A percentile compares a stretch with the other conserved stretches of the same genome.
Evolutionary conservation across 1,140 invertebrate genomes (phyloP).

Genomic region (Habropoda laboriosa): DNA sequence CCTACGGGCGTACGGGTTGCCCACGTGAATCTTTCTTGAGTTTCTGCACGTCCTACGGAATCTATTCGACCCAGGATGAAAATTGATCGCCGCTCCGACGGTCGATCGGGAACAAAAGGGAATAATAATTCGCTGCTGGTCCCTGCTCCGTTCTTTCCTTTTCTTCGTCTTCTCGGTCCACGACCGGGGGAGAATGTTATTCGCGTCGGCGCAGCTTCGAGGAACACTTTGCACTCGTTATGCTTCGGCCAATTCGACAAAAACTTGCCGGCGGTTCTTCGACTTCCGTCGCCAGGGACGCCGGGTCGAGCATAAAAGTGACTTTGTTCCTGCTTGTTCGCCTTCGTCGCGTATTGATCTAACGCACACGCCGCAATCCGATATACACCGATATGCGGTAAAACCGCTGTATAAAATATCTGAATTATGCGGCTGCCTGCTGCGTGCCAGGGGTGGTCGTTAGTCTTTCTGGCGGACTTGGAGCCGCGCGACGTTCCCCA

Average conservation of each 20-base stretch:
- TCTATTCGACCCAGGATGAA: conserved; percentile 21
- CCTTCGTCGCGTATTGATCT: conserved; percentile 30
- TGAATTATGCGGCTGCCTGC: conserved; percentile 40
- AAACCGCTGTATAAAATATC: conserved; percentile 47
- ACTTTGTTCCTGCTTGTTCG: conserved; percentile 28
- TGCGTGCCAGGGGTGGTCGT: conserved; percentile 34
- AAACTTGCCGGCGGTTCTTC: conserved; percentile 62
- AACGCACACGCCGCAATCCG: conserved; percentile 30
- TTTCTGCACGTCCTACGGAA: conserved; percentile 40
- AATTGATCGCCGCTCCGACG: conserved; percentile 36
- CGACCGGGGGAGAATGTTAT: neutral
- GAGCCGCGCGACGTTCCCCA: neutral
- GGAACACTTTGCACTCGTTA: conserved; percentile 61
- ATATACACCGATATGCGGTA: conserved; percentile 19
- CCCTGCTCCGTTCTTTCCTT: neutral
- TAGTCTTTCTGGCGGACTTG: conserved; percentile 28
- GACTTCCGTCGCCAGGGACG: conserved; percentile 58
- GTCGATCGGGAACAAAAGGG: conserved; percentile 27
- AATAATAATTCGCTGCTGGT: conserved; percentile 10
- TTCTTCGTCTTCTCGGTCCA: neutral
- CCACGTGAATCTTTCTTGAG: conserved; percentile 60
- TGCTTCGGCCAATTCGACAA: conserved; percentile 52
- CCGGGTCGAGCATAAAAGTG: conserved; percentile 39
- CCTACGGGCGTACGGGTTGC: conserved; percentile 18
- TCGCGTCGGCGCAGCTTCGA: conserved; percentile 40